These are phyloP conservation scores for Oreochromis aureus DNA, from an alignment of 2,113 vertebrate species.

Conservation along the genomic window DNA sequence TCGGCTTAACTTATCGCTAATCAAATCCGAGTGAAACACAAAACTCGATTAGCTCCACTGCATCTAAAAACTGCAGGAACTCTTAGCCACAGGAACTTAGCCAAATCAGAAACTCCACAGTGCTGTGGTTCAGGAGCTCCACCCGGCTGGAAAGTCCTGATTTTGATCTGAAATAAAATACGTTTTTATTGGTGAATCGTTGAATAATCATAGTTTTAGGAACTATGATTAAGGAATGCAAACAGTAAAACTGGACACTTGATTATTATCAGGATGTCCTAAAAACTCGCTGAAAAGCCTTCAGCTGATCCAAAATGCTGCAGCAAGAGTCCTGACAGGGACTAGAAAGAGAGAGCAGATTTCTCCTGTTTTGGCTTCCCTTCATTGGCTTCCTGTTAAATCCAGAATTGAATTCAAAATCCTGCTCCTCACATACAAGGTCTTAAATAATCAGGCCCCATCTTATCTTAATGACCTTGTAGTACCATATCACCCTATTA, in stretches of 20 bases:
- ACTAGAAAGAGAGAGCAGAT: not conserved
- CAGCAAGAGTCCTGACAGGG: not conserved
- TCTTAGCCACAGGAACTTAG: not conserved
- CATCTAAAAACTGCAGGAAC: not conserved
- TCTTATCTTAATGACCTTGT: not conserved
- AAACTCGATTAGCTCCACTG: not conserved
- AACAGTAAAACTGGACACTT: not conserved
- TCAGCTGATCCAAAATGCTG: accelerated
- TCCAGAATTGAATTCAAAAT: not conserved
- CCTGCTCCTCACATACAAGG: not conserved
- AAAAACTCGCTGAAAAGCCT: not conserved
- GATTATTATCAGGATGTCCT: accelerated
- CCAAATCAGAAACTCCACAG: not conserved
- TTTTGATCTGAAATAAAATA: not conserved
- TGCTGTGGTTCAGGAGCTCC: not conserved
- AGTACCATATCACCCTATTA: not conserved
- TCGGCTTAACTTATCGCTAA: not conserved
- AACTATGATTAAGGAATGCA: not conserved
- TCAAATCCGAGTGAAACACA: not conserved
- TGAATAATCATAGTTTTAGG: not conserved
- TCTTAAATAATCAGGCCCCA: not conserved
- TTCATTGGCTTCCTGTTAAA: not conserved
- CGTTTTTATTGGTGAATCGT: not conserved
- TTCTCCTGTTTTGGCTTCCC: not conserved
- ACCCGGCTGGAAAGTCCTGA: not conserved